Base-by-base conservation (phyloP, 2,888 invertebrate genomes). In the Phorcus lineatus region DNA sequence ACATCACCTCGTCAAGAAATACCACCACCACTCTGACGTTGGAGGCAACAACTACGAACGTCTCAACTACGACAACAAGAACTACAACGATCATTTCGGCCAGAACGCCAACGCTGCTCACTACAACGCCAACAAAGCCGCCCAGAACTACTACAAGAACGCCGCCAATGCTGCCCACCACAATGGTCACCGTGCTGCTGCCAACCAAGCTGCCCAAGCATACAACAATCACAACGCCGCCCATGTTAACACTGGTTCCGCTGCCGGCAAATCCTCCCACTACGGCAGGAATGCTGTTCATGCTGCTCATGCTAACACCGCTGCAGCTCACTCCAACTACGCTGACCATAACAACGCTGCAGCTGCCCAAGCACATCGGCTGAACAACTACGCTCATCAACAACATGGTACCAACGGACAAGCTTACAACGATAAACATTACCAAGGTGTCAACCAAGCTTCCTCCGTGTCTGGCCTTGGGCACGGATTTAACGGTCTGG, bases 61-160 rank as follows among this genome's bases (percentile, higher is more conserved):
- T 52, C 74, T 74, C 74, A 47, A 74, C 74, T 74, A 74, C 53
- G 52, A 74, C 74, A 74, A 52, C 52, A 74, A 74, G 52, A 52
- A 74, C 24, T 74, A 74, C 74, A 52, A 47, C 24, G 74, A 74
- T 28, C 47, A 74, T 22, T 74, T 74, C 24, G 74, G 74, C 9
- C 40, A 24, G 47, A 40, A 74, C 52, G 74, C 74, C 24, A 40
- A 74, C 28, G 74, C 47, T 19, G 47, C 40, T 19, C 19, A 74
- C 52, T 47, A 47, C 47, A 52, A 40, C 24, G 74, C 74, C 9
- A 52, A 74, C 22, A 74, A 52, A 19, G n/a, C 9, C 52, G 17
- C 40, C 24, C 74, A 52, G 16, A 74, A 52, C 9, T 52, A 52
- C 22, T 52, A 74, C 74, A 19, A 74, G 24, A 52, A 52, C 52